Evolutionary conservation across 2,797 vertebrate species (phyloP), one percentile per base, ranked within the genome.

Genomic region (Thripadectes ignobilis): DNA sequence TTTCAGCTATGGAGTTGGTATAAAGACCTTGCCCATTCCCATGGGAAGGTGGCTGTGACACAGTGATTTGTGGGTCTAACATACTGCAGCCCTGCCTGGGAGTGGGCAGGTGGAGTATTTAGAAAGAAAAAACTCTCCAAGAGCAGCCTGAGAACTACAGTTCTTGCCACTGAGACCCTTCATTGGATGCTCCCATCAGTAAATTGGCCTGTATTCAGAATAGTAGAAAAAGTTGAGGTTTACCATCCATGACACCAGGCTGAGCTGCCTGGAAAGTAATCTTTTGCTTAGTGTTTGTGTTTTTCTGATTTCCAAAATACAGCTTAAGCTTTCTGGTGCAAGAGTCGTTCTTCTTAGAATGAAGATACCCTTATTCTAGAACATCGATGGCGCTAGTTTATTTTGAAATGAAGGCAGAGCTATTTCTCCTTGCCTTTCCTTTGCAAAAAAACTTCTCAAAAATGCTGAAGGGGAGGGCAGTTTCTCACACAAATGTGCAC

Each of bases 401-500:
- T 80, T 95, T 63, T 46, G 49, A 74, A 65, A 54, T 30, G 36
- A 76, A 72, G 52, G 24, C 71, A 67, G 29, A 79, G n/a, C 63
- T 82, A 1, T 54, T 87, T 87, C 49, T 58, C 51, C 15, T 57
- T n/a, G 38, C 65, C 34, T 77, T 84, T 75, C 36, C 52, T 84
- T 69, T 57, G 78, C 14, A 69, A 84, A 85, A 85, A 38, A 45
- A 52, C 14, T 66, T 85, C 27, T 66, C 16, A 45, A 26, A 88
- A 78, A 73, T 48, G 43, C 45, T 48, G 45, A 67, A 72, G 27
- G 27, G n/a, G 69, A 68, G 51, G 29, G 54, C 2, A 12, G 55
- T 93, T 94, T 93, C 85, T 93, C 87, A 93, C 87, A 89, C 43
- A 54, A 39, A 3, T 13, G 46, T 86, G 71, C 39, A 73, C 72